Evolutionary conservation across 2,113 vertebrate genomes (phyloP).

Genomic region (Pogona vitticeps): DNA sequence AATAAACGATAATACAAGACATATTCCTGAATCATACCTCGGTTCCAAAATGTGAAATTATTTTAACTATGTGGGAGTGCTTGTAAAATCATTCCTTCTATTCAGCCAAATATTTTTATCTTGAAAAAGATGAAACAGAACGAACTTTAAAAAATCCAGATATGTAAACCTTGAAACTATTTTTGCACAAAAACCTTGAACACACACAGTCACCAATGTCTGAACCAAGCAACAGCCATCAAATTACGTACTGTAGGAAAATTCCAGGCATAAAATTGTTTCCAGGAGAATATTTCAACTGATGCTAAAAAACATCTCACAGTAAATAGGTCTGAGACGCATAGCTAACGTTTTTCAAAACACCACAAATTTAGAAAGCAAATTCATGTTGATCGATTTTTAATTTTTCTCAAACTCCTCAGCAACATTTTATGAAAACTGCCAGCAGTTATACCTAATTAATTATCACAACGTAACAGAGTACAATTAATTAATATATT

Average conservation of each 20-base stretch:
- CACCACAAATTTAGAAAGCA: neutral
- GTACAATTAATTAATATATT: too few species aligned
- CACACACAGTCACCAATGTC: neutral
- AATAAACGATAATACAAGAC: neutral
- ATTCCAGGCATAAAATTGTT: neutral
- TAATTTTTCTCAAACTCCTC: neutral
- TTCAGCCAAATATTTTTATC: conserved; percentile 35
- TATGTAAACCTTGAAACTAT: neutral
- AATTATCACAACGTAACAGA: too few species aligned
- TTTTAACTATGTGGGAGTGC: neutral
- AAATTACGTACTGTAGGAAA: neutral
- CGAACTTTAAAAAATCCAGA: neutral
- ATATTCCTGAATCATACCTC: neutral
- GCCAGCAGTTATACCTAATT: conserved; percentile 7
- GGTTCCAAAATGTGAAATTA: neutral
- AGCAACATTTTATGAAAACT: conserved; percentile 4
- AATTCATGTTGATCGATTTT: neutral
- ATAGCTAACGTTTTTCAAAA: neutral
- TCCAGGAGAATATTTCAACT: neutral
- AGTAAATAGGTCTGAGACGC: neutral
- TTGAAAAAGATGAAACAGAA: conserved; percentile 17
- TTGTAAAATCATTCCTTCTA: conserved; percentile 19
- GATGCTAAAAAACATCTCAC: neutral
- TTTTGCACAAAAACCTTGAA: neutral
- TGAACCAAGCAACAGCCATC: neutral